These are phyloP conservation scores for Corapipo altera DNA, from an alignment of 2,113 vertebrate genomes.

Conservation along the genomic window DNA sequence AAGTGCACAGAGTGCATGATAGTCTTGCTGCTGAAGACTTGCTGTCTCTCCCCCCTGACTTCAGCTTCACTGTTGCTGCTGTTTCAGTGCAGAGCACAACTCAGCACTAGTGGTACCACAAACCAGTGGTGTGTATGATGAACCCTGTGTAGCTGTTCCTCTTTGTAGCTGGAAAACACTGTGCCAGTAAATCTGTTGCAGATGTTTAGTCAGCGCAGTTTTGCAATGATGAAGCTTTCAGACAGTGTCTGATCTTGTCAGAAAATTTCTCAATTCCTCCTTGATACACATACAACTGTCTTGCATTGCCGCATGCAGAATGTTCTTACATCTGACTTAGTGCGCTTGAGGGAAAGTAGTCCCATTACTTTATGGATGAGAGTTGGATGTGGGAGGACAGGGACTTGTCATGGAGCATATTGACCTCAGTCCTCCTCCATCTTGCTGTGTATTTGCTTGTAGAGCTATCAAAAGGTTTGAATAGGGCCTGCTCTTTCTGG, in stretches of 20 bases:
- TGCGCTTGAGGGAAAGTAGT: not conserved
- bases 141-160: not conserved
- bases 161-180: not conserved
- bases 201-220: not conserved
- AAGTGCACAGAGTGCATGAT: not conserved
- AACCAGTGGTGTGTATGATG: not conserved
- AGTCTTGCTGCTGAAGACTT: not conserved
- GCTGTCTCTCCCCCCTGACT: not conserved
- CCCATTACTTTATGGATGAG: not conserved
- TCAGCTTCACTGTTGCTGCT: not conserved
- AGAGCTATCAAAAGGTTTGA: not conserved
- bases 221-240: not conserved
- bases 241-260: not conserved
- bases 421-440: not conserved
- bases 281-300: not conserved
- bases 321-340: not conserved
- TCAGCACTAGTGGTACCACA: not conserved
- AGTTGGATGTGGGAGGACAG: too few relatives aligned
- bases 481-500: not conserved
- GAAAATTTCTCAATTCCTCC: not conserved
- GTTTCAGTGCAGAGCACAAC: not conserved
- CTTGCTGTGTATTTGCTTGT: not conserved
- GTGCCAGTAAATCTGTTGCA: not conserved
- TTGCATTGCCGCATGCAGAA: not conserved
- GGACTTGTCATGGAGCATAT: accelerated